These are phyloP conservation scores for Philereme vetulata DNA, from an alignment of 2,888 invertebrate species.

Conservation along the genomic window DNA sequence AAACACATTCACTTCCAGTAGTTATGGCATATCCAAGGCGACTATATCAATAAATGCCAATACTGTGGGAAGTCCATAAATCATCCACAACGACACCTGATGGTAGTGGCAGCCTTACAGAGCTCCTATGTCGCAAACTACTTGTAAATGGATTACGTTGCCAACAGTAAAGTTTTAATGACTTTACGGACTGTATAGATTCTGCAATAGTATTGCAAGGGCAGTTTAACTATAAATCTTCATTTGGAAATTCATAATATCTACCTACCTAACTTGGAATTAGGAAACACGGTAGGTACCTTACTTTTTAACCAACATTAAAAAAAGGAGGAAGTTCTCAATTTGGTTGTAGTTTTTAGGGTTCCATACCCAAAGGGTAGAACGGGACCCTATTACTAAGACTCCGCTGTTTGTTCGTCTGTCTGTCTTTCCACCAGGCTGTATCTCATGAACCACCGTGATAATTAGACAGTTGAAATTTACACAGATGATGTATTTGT, in stretches of 20 bases:
- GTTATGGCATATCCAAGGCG: conserved; percentile 1
- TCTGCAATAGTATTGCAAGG: conserved; percentile 11
- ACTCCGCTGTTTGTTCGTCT: too few species aligned
- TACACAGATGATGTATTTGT: too few species aligned
- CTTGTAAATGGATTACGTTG: conserved; percentile 1
- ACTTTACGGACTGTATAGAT: conserved; percentile 5
- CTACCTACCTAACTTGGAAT: not conserved
- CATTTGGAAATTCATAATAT: conserved; percentile 1
- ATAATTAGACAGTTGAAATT: too few species aligned
- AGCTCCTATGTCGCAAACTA: conserved; percentile 17
- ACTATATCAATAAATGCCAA: conserved; percentile 11
- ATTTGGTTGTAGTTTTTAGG: too few species aligned
- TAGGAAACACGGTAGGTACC: too few species aligned
- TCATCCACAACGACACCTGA: conserved; percentile 7
- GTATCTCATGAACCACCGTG: too few species aligned
- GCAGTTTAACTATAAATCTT: conserved; percentile 4
- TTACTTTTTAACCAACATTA: too few species aligned
- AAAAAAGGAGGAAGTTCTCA: too few species aligned
- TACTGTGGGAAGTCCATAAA: conserved; percentile 23
- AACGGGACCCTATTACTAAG: too few species aligned
- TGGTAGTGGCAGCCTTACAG: not conserved
- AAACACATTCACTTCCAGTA: not conserved
- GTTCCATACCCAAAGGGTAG: too few species aligned
- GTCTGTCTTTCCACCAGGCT: too few species aligned
- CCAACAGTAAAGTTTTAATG: conserved; percentile 9